Conservation (phyloP, 2,113 vertebrate species). For the Alligator mississippiensis region DNA sequence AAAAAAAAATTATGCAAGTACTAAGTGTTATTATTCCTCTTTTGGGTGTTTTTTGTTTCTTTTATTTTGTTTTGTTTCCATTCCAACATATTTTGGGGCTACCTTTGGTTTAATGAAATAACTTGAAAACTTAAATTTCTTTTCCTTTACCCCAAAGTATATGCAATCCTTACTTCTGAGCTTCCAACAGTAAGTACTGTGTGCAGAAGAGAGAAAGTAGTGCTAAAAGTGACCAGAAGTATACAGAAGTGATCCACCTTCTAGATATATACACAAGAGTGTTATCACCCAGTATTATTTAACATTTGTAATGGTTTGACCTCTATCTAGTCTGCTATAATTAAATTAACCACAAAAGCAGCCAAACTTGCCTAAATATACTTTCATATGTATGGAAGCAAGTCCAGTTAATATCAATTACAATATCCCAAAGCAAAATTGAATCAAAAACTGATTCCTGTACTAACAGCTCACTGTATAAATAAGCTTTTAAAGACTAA, state of each 20-base stretch:
- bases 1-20: too few relatives aligned
- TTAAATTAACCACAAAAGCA: neutral
- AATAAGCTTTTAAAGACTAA: neutral
- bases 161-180: neutral
- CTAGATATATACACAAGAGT: neutral
- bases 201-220: neutral
- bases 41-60: too few relatives aligned
- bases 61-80: too few relatives aligned
- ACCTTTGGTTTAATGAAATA: neutral
- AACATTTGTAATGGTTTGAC: neutral
- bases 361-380: neutral
- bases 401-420: neutral
- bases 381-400: neutral
- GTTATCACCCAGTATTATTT: neutral
- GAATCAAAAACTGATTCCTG: neutral
- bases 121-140: neutral
- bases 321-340: neutral
- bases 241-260: neutral
- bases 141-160: neutral
- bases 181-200: neutral
- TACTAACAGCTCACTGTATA: neutral
- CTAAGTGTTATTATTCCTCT: too few relatives aligned
- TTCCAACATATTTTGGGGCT: too few relatives aligned
- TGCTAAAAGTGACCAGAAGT: neutral
- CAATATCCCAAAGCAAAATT: neutral